Percentiles rank a stretch among this genome's conserved stretches.
phyloP scores from a whole-genome alignment of 2,888 invertebrate genomes.

The Cantharis rufa region DNA sequence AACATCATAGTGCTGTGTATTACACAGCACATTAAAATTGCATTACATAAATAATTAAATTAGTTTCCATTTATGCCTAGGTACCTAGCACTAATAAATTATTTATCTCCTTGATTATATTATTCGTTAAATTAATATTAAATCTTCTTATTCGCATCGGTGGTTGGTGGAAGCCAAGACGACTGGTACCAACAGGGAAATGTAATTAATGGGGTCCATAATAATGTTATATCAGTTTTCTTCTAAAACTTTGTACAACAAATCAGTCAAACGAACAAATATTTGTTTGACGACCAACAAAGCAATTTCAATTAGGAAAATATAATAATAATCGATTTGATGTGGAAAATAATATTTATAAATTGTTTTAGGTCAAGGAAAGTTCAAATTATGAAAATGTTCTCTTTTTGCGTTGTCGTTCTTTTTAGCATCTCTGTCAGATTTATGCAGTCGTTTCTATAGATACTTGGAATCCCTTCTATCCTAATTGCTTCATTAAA shows the following conservation, averaged over 20 bases:
- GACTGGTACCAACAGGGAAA: too few species aligned
- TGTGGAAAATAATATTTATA: neutral
- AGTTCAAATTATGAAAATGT: conserved; percentile 1
- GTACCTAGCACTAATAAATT: neutral
- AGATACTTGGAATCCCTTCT: conserved; percentile 26
- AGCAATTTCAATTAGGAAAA: neutral
- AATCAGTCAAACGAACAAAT: neutral
- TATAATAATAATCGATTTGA: neutral
- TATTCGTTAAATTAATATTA: neutral
- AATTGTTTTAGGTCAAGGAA: neutral
- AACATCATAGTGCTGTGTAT: neutral
- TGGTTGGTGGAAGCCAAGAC: too few species aligned
- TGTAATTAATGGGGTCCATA: too few species aligned
- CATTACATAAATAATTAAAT: neutral
- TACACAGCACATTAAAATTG: neutral
- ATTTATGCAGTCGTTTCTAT: conserved; percentile 26
- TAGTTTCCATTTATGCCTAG: neutral
- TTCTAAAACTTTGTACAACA: neutral
- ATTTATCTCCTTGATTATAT: neutral
- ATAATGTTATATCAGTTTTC: neutral
- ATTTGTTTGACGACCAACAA: neutral
- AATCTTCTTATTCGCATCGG: too few species aligned
- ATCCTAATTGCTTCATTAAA: conserved; percentile 34
- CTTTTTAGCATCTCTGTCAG: conserved; percentile 22
- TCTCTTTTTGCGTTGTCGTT: conserved; percentile 14